Conservation (phyloP, 2,888 invertebrate genomes). For the Labia minor region DNA sequence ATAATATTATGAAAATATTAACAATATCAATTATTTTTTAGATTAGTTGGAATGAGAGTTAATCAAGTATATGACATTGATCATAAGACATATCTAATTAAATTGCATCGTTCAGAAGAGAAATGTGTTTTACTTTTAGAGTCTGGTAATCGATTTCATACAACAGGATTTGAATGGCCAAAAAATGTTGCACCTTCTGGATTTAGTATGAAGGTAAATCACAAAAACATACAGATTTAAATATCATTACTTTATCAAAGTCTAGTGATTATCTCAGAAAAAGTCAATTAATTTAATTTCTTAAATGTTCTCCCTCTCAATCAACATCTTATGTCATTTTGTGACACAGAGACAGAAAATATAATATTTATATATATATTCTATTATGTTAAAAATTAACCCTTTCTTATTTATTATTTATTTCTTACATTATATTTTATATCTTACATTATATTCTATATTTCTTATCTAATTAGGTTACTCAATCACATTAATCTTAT, state of each 20-base stretch:
- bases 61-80: slow-evolving; percentile 97
- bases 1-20: slow-evolving; percentile 26
- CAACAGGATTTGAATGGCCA: slow-evolving; percentile 95
- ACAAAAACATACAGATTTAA: slow-evolving; percentile 13
- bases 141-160: slow-evolving; percentile 87
- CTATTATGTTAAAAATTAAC: too few relatives aligned
- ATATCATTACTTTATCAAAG: slow-evolving; percentile 9
- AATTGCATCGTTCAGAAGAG: slow-evolving; percentile 70
- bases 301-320: slow-evolving; percentile 13
- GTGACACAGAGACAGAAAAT: too few relatives aligned
- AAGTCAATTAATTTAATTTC: slow-evolving; percentile 17
- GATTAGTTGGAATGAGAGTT: slow-evolving; percentile 82
- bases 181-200: slow-evolving; percentile 91
- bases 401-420: too few relatives aligned
- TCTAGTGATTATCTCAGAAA: too few relatives aligned
- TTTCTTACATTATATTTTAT: too few relatives aligned
- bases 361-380: too few relatives aligned
- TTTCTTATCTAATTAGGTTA: too few relatives aligned
- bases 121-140: slow-evolving; percentile 84
- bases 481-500: too few relatives aligned
- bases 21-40: slow-evolving; percentile 33
- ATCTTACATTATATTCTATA: too few relatives aligned
- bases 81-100: slow-evolving; percentile 87
- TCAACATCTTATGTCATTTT: too few relatives aligned
- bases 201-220: slow-evolving; percentile 87